A percentile compares a stretch with the other conserved stretches of the same genome.
phyloP scores from a whole-genome alignment of 1,140 invertebrate species.

The Odontomachus brunneus region DNA sequence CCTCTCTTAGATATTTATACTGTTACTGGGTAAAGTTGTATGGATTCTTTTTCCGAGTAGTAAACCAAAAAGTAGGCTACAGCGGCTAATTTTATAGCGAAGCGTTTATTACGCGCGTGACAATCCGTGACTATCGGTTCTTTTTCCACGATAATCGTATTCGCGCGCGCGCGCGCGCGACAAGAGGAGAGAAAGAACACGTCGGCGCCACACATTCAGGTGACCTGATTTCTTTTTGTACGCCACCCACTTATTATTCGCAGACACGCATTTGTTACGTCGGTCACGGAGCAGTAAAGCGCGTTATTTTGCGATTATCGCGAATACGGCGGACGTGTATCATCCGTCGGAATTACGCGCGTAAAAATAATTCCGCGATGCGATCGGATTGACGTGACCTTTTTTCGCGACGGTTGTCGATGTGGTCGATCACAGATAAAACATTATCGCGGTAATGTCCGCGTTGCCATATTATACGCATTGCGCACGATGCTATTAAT shows the following conservation, averaged over 20 bases:
- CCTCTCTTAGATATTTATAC: no score
- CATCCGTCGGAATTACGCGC: constrained; percentile 22
- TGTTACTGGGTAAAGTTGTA: no score
- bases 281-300: constrained; percentile 2
- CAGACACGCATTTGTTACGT: constrained; percentile 23
- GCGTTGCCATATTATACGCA: constrained; percentile 2
- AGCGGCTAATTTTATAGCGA: constrained; percentile 39
- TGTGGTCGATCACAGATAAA: constrained; percentile 33
- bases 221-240: constrained; percentile 55
- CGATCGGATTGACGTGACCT: constrained; percentile 32
- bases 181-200: constrained; percentile 4
- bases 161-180: no score
- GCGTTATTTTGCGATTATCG: constrained; percentile 16
- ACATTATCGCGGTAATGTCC: constrained; percentile 29
- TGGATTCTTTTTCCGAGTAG: no score
- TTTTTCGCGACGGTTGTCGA: constrained; percentile 23
- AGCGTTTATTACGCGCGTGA: constrained; percentile 22
- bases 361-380: constrained; percentile 43
- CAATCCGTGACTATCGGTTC: constrained; percentile 31
- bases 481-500: constrained; percentile 20
- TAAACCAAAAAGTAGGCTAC: no score
- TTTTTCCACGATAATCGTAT: constrained; percentile 7
- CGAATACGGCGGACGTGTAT: neutral
- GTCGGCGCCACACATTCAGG: constrained; percentile 1
- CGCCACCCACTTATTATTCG: constrained; percentile 29